A percentile compares a stretch with the other conserved stretches of the same genome.
phyloP scores from a whole-genome alignment of 2,113 vertebrate species.

The Setophaga coronata region DNA sequence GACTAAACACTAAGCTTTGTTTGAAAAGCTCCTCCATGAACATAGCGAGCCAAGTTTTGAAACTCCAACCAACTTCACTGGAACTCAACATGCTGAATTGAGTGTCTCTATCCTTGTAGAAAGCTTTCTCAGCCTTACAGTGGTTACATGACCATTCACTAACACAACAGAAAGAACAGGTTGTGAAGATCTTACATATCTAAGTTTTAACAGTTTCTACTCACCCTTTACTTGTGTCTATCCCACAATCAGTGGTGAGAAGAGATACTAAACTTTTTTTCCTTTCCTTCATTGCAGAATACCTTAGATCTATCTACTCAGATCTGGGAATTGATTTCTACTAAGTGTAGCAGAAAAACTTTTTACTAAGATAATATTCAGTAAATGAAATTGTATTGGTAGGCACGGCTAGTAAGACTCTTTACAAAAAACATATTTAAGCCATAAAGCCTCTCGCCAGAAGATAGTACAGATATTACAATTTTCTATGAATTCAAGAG shows the following conservation, averaged over 20 bases:
- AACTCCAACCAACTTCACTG: neutral
- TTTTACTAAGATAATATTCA: neutral
- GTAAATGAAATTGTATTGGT: neutral
- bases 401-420: neutral
- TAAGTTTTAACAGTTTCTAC: neutral
- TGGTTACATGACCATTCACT: neutral
- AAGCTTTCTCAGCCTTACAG: neutral
- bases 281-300: neutral
- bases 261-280: neutral
- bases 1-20: neutral
- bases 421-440: neutral
- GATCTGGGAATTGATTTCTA: neutral
- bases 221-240: neutral
- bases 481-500: neutral
- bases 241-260: neutral
- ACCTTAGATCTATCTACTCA: neutral
- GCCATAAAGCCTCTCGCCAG: neutral
- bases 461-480: neutral
- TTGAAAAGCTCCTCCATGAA: neutral
- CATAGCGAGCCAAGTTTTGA: neutral
- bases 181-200: neutral
- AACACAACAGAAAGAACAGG: neutral
- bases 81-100: neutral
- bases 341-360: neutral
- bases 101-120: neutral